Evolutionary conservation across 2,113 vertebrate species (phyloP).

Genomic region (Pangasianodon hypophthalmus): DNA sequence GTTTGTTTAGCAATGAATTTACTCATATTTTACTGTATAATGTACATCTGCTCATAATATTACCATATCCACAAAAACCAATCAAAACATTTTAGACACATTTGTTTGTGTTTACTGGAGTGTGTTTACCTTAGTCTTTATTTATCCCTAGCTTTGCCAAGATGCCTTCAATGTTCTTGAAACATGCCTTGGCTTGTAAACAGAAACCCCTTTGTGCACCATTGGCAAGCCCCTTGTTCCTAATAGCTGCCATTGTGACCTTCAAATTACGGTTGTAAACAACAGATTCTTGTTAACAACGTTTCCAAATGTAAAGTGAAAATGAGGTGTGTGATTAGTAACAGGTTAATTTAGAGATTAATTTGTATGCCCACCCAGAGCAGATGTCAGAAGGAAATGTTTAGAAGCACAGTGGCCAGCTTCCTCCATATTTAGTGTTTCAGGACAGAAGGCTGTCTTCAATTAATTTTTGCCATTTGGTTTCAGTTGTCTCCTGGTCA

Average conservation of each 20-base stretch:
- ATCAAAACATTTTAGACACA: constrained; percentile 8
- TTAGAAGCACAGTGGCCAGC: not conserved
- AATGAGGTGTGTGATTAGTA: constrained; percentile 40
- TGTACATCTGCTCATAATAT: not conserved
- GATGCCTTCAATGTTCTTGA: constrained; percentile 29
- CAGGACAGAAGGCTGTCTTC: constrained; percentile 19
- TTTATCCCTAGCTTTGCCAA: constrained; percentile 1
- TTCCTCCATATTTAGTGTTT: not conserved
- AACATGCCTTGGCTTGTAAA: constrained; percentile 26
- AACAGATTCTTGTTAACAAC: not conserved
- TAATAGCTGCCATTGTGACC: constrained; percentile 29
- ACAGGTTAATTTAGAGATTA: constrained; percentile 22
- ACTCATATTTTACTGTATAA: not conserved
- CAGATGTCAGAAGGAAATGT: not conserved
- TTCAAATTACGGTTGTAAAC: constrained; percentile 29
- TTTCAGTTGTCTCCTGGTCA: constrained; percentile 20
- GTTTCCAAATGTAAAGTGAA: constrained; percentile 7
- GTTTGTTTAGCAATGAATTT: not conserved
- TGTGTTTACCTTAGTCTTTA: constrained; percentile 52
- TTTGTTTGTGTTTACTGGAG: constrained; percentile 26
- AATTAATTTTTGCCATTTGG: not conserved
- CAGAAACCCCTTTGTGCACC: constrained; percentile 29
- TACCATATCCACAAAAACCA: not conserved
- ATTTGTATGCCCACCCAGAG: not conserved
- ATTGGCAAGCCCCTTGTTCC: constrained; percentile 18